Conservation (phyloP, 1,140 invertebrate genomes). For the Leptopilina clavipes region DNA sequence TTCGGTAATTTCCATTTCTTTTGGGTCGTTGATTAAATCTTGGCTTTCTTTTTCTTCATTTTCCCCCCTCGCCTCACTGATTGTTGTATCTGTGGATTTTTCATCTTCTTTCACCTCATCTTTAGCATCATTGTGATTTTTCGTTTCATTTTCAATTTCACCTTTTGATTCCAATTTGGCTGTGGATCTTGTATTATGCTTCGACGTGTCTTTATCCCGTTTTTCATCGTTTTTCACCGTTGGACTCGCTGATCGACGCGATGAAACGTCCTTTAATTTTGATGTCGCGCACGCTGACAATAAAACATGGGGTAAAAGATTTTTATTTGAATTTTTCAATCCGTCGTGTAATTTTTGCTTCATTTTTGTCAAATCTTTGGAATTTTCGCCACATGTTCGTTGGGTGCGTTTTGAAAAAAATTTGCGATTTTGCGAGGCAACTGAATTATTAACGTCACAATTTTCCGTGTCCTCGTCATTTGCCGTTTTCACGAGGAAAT, state of each 20-base stretch:
- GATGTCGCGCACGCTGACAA: not conserved
- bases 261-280: constrained; percentile 14
- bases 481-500: constrained; percentile 10
- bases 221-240: not conserved
- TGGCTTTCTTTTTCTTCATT: not conserved
- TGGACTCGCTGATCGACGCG: not conserved
- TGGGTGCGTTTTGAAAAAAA: not conserved
- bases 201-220: not conserved
- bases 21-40: not conserved
- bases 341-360: not conserved
- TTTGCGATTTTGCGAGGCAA: constrained; percentile 29
- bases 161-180: not conserved
- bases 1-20: not conserved
- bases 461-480: constrained; percentile 53
- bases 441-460: constrained; percentile 53
- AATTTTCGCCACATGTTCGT: not conserved
- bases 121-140: not conserved
- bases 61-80: too few species aligned
- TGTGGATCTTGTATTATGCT: not conserved
- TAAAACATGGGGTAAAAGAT: not conserved
- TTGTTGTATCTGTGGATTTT: too few species aligned
- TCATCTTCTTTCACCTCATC: too few species aligned
- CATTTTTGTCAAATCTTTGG: not conserved
- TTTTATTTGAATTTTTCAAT: not conserved
- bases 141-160: not conserved